These are phyloP conservation scores for Neosalanx taihuensis DNA, from an alignment of 2,797 vertebrate species.

Conservation along the genomic window DNA sequence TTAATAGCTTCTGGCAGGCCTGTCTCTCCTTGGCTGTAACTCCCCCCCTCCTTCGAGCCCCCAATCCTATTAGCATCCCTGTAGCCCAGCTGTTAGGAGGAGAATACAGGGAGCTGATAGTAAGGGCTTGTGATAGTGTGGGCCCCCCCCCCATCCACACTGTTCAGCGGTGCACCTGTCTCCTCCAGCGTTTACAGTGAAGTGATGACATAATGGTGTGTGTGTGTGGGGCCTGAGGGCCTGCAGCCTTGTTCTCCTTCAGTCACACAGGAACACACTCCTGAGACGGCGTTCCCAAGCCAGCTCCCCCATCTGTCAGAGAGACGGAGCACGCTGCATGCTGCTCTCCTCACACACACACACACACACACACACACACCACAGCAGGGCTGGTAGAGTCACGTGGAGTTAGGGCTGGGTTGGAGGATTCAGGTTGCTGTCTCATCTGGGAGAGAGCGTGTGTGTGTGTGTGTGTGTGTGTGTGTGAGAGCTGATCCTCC, in stretches of 20 bases:
- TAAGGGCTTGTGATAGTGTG: conserved; percentile 25
- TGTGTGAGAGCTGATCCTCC: conserved; percentile 19
- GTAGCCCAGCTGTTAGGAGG: conserved; percentile 35
- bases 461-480: conserved; percentile 1
- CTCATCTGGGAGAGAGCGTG: neutral
- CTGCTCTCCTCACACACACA: too few species aligned
- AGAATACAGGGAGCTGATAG: conserved; percentile 53
- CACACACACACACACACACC: too few species aligned
- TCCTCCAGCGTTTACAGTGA: conserved; percentile 67
- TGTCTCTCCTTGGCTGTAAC: conserved; percentile 61
- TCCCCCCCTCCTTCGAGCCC: conserved; percentile 31
- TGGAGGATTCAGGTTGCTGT: neutral
- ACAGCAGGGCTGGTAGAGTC: too few species aligned
- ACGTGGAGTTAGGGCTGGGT: too few species aligned
- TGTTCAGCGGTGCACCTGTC: conserved; percentile 61
- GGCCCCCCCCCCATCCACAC: conserved; percentile 20
- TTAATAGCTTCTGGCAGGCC: conserved; percentile 34
- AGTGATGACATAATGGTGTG: conserved; percentile 52
- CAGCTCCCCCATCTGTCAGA: too few species aligned
- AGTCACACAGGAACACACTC: conserved; percentile 27
- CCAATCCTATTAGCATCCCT: neutral
- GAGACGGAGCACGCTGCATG: too few species aligned
- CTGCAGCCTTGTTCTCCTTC: conserved; percentile 39
- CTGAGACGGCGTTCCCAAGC: neutral
- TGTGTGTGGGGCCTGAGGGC: conserved; percentile 45